Conservation (phyloP, 2,113 vertebrate genomes). For the Lontra canadensis region DNA sequence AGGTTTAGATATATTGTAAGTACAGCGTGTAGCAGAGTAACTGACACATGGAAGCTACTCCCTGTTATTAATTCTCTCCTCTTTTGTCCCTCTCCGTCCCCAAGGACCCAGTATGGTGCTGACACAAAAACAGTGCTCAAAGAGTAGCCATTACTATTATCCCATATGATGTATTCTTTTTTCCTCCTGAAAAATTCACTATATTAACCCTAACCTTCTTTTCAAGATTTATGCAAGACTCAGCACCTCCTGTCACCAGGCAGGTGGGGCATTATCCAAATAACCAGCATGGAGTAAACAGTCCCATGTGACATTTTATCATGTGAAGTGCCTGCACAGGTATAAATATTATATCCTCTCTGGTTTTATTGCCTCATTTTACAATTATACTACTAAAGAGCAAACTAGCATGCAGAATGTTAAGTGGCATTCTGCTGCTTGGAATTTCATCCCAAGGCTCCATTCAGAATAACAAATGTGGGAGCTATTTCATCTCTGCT, state of each 20-base stretch:
- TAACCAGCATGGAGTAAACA: slow-evolving; percentile 70
- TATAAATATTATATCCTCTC: slow-evolving; percentile 77
- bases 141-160: slow-evolving; percentile 55
- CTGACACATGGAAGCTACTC: slow-evolving; percentile 32
- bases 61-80: slow-evolving; percentile 19
- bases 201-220: slow-evolving; percentile 72
- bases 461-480: slow-evolving; percentile 77
- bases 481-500: slow-evolving; percentile 68
- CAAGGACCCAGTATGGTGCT: slow-evolving; percentile 33
- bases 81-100: slow-evolving; percentile 42
- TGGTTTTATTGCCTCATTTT: slow-evolving; percentile 76
- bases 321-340: slow-evolving; percentile 73
- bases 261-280: slow-evolving; percentile 75
- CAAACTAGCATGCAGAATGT: slow-evolving; percentile 74
- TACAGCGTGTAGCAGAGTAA: neutral
- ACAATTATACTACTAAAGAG: slow-evolving; percentile 80
- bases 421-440: slow-evolving; percentile 77
- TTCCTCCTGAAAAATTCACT: slow-evolving; percentile 83
- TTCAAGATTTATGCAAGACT: slow-evolving; percentile 71
- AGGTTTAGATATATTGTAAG: slow-evolving; percentile 43
- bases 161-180: slow-evolving; percentile 62
- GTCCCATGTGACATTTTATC: slow-evolving; percentile 74
- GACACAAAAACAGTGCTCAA: slow-evolving; percentile 26
- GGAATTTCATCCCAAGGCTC: slow-evolving; percentile 76
- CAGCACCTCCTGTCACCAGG: slow-evolving; percentile 66